These are phyloP conservation scores for Periophthalmodon schlosseri DNA, from an alignment of 2,113 vertebrate genomes.

Conservation along the genomic window DNA sequence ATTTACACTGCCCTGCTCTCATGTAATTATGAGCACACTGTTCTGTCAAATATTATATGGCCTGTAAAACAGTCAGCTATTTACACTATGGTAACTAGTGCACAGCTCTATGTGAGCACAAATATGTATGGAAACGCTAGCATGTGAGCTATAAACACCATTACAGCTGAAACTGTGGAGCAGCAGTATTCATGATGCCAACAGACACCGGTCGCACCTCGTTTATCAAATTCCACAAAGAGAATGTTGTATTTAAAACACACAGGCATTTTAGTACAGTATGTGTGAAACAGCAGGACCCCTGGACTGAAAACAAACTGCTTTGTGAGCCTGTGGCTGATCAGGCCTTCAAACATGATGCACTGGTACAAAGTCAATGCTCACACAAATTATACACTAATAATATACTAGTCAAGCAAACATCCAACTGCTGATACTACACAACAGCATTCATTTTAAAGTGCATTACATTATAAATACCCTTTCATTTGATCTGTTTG, in stretches of 20 bases:
- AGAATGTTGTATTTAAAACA: background rate
- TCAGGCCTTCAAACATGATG: background rate
- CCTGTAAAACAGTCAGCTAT: slow-evolving; percentile 71
- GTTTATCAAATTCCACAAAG: slow-evolving; percentile 8
- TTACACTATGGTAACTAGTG: slow-evolving; percentile 57
- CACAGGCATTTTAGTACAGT: slow-evolving; percentile 9
- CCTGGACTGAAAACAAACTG: background rate
- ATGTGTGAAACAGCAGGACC: background rate
- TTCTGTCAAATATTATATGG: slow-evolving; percentile 72
- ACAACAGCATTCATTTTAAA: background rate
- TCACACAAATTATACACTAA: background rate
- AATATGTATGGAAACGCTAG: slow-evolving; percentile 25
- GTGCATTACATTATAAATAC: background rate
- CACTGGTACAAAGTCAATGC: background rate
- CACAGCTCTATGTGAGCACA: slow-evolving; percentile 36
- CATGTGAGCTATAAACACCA: slow-evolving; percentile 40
- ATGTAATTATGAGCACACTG: slow-evolving; percentile 67
- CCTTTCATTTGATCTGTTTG: background rate
- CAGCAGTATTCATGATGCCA: slow-evolving; percentile 30
- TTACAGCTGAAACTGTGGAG: slow-evolving; percentile 8
- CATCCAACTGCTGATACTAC: background rate
- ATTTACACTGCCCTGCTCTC: slow-evolving; percentile 70
- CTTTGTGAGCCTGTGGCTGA: background rate
- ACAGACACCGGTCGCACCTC: slow-evolving; percentile 35
- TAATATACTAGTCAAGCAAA: background rate